Percentiles rank a stretch among this genome's conserved stretches.
Conservation (phyloP, 1,140 invertebrate genomes). For the Penaeus indicus region DNA sequence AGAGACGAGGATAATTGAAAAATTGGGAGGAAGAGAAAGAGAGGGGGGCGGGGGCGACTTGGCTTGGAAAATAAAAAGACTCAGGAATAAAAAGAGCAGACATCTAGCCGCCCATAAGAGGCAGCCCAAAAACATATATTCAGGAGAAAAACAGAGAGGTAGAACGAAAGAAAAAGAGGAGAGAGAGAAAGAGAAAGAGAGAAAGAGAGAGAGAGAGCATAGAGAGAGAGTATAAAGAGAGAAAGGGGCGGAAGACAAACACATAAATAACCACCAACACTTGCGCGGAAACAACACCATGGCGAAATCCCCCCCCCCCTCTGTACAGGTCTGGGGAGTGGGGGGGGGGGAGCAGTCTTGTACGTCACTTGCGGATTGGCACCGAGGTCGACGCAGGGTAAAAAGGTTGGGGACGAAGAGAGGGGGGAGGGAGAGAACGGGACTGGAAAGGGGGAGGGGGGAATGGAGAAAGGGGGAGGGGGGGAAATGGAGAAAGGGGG, state of each 20-base stretch:
- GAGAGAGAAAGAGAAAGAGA: background rate
- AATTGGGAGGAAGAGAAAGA: too few species aligned
- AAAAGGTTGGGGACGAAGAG: background rate
- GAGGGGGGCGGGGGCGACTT: too few species aligned
- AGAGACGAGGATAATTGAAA: too few species aligned
- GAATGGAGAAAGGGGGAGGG: background rate
- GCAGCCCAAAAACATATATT: background rate
- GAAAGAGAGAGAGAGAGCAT: background rate
- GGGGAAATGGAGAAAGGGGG: background rate
- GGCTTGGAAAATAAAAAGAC: background rate
- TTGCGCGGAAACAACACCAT: too few species aligned
- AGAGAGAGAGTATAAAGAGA: background rate
- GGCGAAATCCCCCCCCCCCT: background rate
- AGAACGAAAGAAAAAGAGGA: background rate
- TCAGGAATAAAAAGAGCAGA: background rate
- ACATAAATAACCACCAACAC: background rate
- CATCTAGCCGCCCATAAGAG: background rate
- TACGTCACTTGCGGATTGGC: too few species aligned
- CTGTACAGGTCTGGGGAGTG: background rate
- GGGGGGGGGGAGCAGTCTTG: background rate
- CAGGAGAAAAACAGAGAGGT: background rate
- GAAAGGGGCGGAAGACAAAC: background rate
- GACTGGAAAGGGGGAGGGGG: background rate
- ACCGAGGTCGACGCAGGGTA: background rate
- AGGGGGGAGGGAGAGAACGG: background rate